phyloP scores from a whole-genome alignment of 2,888 invertebrate species.

The Eristalinus sepulchralis region DNA sequence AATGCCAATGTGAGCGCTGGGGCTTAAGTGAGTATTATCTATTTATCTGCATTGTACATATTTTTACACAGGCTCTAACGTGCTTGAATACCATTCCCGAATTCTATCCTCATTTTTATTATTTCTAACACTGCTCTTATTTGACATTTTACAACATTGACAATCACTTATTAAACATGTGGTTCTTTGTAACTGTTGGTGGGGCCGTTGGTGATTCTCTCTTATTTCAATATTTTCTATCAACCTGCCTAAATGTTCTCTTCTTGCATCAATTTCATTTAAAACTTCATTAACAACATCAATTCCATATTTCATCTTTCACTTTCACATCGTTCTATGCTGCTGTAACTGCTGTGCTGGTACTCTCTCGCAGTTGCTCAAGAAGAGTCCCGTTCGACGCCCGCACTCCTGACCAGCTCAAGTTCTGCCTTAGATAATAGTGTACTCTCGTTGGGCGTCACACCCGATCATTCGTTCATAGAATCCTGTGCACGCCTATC shows the following conservation, averaged over 20 bases:
- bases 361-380: conserved; percentile 87
- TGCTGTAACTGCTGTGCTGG: conserved; percentile 35
- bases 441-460: conserved; percentile 88
- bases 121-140: neutral
- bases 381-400: conserved; percentile 95
- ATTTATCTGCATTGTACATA: neutral
- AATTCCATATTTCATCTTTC: conserved; percentile 60
- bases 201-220: conserved; percentile 54
- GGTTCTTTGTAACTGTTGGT: conserved; percentile 17
- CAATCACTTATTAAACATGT: conserved; percentile 5
- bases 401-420: conserved; percentile 88
- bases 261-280: conserved; percentile 39
- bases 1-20: conserved; percentile 94
- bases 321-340: conserved; percentile 54
- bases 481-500: conserved; percentile 93
- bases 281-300: conserved; percentile 62
- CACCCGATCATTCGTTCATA: conserved; percentile 91
- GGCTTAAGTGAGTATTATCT: conserved; percentile 82
- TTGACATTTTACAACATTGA: conserved; percentile 25
- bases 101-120: conserved; percentile 23
- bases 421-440: conserved; percentile 83
- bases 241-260: conserved; percentile 5
- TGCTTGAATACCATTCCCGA: conserved; percentile 56
- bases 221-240: conserved; percentile 4
- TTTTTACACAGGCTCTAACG: conserved; percentile 2